These are phyloP conservation scores for Cryptocheilus praepositus DNA, from an alignment of 2,888 invertebrate species.

Conservation along the genomic window DNA sequence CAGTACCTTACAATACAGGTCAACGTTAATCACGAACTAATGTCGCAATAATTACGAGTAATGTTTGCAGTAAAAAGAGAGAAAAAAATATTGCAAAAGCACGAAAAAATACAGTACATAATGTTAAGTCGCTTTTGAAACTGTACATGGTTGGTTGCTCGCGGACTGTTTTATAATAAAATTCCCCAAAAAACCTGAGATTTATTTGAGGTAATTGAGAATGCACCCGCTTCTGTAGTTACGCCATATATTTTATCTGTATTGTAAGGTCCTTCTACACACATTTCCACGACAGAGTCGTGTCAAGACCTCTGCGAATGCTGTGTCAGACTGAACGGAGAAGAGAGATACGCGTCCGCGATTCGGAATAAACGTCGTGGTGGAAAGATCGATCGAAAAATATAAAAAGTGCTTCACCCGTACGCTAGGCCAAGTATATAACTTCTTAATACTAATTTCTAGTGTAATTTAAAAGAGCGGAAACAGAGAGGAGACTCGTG, in stretches of 20 bases:
- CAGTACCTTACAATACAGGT: conserved; percentile 44
- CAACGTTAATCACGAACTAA: conserved; percentile 24
- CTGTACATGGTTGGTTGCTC: no score
- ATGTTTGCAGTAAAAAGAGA: conserved; percentile 1
- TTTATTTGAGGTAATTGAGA: no score
- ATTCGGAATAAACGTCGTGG: no score
- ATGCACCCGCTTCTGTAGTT: no score
- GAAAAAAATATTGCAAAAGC: conserved; percentile 2
- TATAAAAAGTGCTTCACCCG: conserved; percentile 25
- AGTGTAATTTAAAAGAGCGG: conserved; percentile 36
- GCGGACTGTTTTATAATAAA: no score
- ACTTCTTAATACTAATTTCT: conserved; percentile 35
- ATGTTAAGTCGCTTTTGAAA: no score
- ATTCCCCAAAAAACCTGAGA: no score
- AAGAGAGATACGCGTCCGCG: neutral
- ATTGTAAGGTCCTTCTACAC: conserved; percentile 42
- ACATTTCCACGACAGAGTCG: conserved; percentile 25
- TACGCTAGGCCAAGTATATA: conserved; percentile 18
- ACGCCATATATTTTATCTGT: conserved; percentile 30
- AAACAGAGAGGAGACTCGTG: conserved; percentile 45
- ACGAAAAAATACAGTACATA: neutral
- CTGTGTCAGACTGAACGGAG: conserved; percentile 32
- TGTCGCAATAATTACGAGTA: neutral
- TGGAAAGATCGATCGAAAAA: conserved; percentile 4
- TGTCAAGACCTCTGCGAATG: conserved; percentile 27